Evolutionary conservation across 2,113 vertebrate genomes (phyloP).

Genomic region (Oriolus oriolus): DNA sequence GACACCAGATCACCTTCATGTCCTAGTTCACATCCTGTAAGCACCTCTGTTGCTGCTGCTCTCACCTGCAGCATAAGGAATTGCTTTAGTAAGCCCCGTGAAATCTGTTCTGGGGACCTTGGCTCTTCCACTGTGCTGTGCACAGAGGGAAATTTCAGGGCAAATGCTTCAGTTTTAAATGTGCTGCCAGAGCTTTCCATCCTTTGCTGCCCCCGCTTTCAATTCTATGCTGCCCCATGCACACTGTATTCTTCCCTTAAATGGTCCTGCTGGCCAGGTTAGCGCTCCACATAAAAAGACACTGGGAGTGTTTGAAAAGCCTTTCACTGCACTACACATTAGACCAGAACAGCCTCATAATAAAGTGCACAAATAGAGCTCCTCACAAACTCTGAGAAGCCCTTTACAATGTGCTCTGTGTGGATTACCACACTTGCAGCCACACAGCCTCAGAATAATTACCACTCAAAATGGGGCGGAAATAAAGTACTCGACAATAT

Average conservation of each 20-base stretch:
- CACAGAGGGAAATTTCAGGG: not conserved
- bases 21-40: not conserved
- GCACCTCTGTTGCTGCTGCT: not conserved
- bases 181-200: not conserved
- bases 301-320: slow-evolving; percentile 41
- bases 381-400: slow-evolving; percentile 25
- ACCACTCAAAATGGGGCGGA: slow-evolving; percentile 35
- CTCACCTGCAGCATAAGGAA: not conserved
- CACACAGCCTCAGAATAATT: slow-evolving; percentile 52
- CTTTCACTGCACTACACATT: slow-evolving; percentile 36
- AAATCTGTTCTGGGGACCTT: not conserved
- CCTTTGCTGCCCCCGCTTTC: not conserved
- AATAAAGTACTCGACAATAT: slow-evolving; percentile 44
- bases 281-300: slow-evolving; percentile 31
- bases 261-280: slow-evolving; percentile 17
- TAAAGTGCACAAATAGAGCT: not conserved
- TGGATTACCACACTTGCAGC: slow-evolving; percentile 41
- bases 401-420: slow-evolving; percentile 17
- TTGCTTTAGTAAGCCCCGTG: not conserved
- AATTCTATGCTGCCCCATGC: not conserved
- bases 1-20: not conserved
- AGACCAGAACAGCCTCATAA: slow-evolving; percentile 28
- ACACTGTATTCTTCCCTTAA: not conserved
- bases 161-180: not conserved
- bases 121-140: not conserved